These are phyloP conservation scores for Akabosia matsudoensis DNA, from an alignment of 1,140 invertebrate genomes.

Conservation along the genomic window DNA sequence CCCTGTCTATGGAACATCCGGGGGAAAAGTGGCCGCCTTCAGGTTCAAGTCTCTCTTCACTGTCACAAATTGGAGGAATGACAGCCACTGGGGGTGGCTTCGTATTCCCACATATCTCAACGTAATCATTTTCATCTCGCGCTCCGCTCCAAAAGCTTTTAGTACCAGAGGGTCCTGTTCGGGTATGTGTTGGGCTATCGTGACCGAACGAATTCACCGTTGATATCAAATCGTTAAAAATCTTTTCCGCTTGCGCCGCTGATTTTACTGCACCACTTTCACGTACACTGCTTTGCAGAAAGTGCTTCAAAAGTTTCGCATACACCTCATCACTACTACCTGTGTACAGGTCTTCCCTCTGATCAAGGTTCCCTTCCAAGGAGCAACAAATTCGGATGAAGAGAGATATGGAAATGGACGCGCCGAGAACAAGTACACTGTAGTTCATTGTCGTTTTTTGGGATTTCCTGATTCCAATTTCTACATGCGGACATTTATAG, in stretches of 20 bases:
- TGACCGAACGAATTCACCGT: no score
- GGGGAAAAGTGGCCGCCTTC: not conserved
- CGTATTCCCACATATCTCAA: no score
- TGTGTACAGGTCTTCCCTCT: not conserved
- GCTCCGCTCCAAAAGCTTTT: no score
- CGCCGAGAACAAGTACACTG: slow-evolving; percentile 33
- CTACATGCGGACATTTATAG: not conserved
- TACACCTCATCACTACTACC: not conserved
- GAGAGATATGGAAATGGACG: slow-evolving; percentile 25
- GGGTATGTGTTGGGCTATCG: no score
- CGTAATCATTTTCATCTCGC: no score
- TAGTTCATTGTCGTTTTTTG: slow-evolving; percentile 33
- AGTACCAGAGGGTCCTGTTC: no score
- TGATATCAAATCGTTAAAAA: no score
- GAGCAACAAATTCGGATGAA: slow-evolving; percentile 28
- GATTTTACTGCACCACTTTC: no score
- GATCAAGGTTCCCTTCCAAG: not conserved
- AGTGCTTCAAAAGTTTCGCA: not conserved
- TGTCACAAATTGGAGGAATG: not conserved
- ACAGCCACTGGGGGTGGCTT: no score
- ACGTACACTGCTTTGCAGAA: not conserved
- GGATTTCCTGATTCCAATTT: not conserved
- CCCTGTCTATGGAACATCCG: no score
- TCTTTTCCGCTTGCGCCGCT: no score
- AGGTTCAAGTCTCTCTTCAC: not conserved